Evolutionary conservation across 2,888 invertebrate species (phyloP).

Genomic region (Tricholauxania praeusta): DNA sequence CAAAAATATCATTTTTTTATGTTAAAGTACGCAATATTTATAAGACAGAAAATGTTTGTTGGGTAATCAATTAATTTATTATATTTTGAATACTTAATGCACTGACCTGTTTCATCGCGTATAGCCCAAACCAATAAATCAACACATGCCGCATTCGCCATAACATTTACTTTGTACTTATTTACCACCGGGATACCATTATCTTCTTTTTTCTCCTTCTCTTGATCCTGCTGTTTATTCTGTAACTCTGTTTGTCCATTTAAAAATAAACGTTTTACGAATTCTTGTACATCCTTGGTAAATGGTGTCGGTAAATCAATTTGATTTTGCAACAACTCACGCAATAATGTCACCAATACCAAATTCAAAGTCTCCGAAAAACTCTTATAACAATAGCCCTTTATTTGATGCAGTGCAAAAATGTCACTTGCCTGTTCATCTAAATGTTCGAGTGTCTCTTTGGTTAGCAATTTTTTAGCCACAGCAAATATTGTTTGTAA

Average conservation of each 20-base stretch:
- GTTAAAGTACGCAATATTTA: too few species aligned
- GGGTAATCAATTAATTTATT: too few species aligned
- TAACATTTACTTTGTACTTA: constrained; percentile 93
- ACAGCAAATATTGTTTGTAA: constrained; percentile 82
- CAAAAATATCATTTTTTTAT: too few species aligned
- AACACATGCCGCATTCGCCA: constrained; percentile 97
- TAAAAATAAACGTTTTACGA: constrained; percentile 88
- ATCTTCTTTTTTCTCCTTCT: constrained; percentile 84
- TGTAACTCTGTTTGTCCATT: constrained; percentile 95
- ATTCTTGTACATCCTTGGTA: constrained; percentile 93
- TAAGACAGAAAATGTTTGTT: too few species aligned
- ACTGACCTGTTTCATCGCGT: constrained; percentile 91
- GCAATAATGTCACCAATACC: constrained; percentile 90
- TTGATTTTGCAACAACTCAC: constrained; percentile 91
- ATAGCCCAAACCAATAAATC: constrained; percentile 98
- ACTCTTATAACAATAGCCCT: constrained; percentile 91
- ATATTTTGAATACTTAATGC: neutral
- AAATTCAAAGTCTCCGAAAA: constrained; percentile 95
- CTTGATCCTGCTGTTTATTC: constrained; percentile 87
- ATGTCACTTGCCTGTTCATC: constrained; percentile 89
- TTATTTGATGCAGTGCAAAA: constrained; percentile 77
- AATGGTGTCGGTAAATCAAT: constrained; percentile 90
- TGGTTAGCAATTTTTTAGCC: constrained; percentile 87
- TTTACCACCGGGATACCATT: constrained; percentile 81
- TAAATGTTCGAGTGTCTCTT: constrained; percentile 83